Percentiles rank a stretch among this genome's conserved stretches.
Conservation (phyloP, 2,113 vertebrate species). For the Empidonax traillii region DNA sequence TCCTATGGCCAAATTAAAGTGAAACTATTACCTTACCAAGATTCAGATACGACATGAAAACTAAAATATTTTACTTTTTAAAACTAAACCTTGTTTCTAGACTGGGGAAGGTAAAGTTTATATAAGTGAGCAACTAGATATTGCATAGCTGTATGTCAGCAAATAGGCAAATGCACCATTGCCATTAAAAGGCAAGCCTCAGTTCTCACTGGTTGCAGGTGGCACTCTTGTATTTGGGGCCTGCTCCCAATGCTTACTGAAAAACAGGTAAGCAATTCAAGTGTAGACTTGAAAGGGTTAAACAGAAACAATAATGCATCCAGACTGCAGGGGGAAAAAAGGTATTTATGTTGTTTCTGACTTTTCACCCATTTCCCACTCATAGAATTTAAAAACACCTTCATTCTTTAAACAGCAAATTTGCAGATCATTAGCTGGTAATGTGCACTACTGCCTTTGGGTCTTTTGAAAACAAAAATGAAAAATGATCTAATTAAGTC, state of each 20-base stretch:
- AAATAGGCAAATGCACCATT: neutral
- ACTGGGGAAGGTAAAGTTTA: neutral
- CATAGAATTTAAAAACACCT: constrained; percentile 39
- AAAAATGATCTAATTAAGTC: constrained; percentile 54
- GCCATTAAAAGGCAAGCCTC: neutral
- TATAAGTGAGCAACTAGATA: neutral
- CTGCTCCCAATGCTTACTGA: neutral
- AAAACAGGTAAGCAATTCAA: neutral
- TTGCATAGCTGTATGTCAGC: neutral
- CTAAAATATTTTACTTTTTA: neutral
- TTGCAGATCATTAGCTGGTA: constrained; percentile 59
- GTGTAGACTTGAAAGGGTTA: neutral
- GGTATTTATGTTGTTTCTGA: neutral
- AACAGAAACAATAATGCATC: neutral
- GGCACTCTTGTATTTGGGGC: neutral
- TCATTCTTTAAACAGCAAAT: constrained; percentile 56
- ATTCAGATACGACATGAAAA: neutral
- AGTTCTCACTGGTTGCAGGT: neutral
- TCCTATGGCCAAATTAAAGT: neutral
- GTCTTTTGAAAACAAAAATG: constrained; percentile 59
- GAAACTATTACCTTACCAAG: neutral
- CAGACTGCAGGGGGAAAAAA: neutral
- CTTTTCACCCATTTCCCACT: neutral
- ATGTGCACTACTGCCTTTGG: constrained; percentile 40
- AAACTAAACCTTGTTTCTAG: neutral